These are phyloP conservation scores for Schrankia costaestrigalis DNA, from an alignment of 2,888 invertebrate genomes.

Conservation along the genomic window DNA sequence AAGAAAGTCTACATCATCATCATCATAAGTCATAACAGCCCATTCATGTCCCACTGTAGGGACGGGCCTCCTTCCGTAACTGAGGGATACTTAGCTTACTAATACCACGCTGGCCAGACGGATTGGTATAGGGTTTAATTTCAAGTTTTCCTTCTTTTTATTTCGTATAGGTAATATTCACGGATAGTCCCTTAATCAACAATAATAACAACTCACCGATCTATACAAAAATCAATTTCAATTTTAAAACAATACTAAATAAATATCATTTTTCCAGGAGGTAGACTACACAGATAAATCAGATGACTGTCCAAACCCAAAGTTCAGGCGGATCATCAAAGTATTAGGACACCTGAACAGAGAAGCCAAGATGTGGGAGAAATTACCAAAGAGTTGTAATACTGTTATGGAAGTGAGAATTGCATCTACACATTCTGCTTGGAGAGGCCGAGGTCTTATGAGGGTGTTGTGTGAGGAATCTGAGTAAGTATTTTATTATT, in stretches of 20 bases:
- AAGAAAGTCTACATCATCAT: too few relatives aligned
- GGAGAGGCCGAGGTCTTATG: conserved; percentile 85
- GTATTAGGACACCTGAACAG: conserved; percentile 80
- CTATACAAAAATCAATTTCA: too few relatives aligned
- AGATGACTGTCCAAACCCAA: conserved; percentile 78
- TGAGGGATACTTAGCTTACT: too few relatives aligned
- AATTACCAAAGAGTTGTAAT: conserved; percentile 76
- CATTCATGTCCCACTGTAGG: too few relatives aligned
- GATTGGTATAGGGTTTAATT: too few relatives aligned
- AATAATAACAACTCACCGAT: too few relatives aligned
- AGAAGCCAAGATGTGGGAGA: conserved; percentile 80
- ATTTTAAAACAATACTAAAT: not conserved
- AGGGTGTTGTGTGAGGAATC: conserved; percentile 83
- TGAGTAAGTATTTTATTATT: conserved; percentile 74
- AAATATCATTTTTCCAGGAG: conserved; percentile 43
- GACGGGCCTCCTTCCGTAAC: too few relatives aligned
- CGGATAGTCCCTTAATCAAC: too few relatives aligned
- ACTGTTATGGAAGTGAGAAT: conserved; percentile 81
- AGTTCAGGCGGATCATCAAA: conserved; percentile 83
- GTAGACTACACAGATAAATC: conserved; percentile 69
- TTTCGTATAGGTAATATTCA: too few relatives aligned
- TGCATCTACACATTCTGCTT: conserved; percentile 83
- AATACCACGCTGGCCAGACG: too few relatives aligned
- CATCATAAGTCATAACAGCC: too few relatives aligned
- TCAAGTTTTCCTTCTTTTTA: too few relatives aligned